phyloP scores from a whole-genome alignment of 2,797 vertebrate species.

The Sebastes flavidus region DNA sequence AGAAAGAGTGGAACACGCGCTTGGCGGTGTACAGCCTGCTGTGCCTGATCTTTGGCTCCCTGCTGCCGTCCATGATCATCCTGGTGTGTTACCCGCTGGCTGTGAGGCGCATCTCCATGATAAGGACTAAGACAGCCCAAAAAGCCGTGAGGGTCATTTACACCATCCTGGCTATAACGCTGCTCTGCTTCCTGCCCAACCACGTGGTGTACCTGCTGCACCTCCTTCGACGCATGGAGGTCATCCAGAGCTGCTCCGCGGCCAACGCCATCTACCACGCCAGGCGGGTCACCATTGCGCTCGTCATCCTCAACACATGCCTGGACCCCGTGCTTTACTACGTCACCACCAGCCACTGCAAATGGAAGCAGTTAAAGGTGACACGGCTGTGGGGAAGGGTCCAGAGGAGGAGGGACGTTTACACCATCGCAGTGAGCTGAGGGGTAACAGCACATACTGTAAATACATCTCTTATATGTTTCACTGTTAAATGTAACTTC shows the following conservation, averaged over 20 bases:
- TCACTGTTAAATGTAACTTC: not conserved
- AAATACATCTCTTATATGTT: not conserved
- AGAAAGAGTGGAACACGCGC: constrained; percentile 63
- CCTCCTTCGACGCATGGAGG: constrained; percentile 63
- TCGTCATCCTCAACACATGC: constrained; percentile 86
- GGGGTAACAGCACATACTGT: not conserved
- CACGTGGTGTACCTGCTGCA: constrained; percentile 84
- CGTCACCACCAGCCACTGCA: constrained; percentile 78
- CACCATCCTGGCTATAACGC: constrained; percentile 81
- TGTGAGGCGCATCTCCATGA: constrained; percentile 64
- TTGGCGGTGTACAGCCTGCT: constrained; percentile 67
- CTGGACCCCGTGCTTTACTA: constrained; percentile 87
- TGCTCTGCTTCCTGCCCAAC: constrained; percentile 87
- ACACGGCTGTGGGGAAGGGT: constrained; percentile 29
- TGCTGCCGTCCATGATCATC: constrained; percentile 79
- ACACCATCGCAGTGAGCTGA: constrained; percentile 65
- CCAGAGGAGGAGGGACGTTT: constrained; percentile 58
- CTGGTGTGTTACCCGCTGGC: constrained; percentile 81
- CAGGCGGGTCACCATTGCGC: constrained; percentile 79
- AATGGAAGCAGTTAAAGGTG: constrained; percentile 50
- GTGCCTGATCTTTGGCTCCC: constrained; percentile 79
- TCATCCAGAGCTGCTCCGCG: constrained; percentile 37
- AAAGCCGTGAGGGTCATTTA: constrained; percentile 75
- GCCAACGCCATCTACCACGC: constrained; percentile 68
- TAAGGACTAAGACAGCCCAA: constrained; percentile 56